Conservation (phyloP, 2,113 vertebrate species). For the Hippocampus guttulatus region DNA sequence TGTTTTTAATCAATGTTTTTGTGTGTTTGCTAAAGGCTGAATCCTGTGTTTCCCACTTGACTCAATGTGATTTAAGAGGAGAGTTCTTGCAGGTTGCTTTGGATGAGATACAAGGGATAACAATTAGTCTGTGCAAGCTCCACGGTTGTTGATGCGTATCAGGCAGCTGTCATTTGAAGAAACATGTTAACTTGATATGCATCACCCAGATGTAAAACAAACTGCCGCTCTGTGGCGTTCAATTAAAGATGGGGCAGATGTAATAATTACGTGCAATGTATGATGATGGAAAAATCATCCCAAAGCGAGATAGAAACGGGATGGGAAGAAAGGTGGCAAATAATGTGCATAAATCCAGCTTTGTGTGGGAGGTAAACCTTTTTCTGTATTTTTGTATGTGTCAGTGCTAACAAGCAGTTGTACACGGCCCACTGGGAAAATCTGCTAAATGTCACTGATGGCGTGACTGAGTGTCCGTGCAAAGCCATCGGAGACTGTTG, state of each 20-base stretch:
- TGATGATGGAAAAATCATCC: not conserved
- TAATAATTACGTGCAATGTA: slow-evolving; percentile 27
- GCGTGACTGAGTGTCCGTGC: slow-evolving; percentile 3
- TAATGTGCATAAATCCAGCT: slow-evolving; percentile 43
- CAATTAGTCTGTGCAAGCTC: slow-evolving; percentile 20
- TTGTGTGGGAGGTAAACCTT: slow-evolving; percentile 46
- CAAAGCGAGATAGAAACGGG: not conserved
- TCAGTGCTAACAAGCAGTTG: slow-evolving; percentile 18
- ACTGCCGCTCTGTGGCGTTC: slow-evolving; percentile 28
- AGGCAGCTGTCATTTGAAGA: slow-evolving; percentile 31
- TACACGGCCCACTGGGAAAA: slow-evolving; percentile 28
- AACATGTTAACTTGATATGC: slow-evolving; percentile 49
- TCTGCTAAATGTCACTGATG: slow-evolving; percentile 59
- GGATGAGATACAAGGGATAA: not conserved
- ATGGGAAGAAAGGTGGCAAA: slow-evolving; percentile 18
- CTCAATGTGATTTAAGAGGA: not conserved
- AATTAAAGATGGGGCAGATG: slow-evolving; percentile 59
- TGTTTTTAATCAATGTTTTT: not conserved
- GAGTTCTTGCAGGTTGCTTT: not conserved
- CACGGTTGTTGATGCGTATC: slow-evolving; percentile 30
- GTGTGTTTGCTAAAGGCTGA: not conserved
- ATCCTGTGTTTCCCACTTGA: not conserved
- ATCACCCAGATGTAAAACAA: slow-evolving; percentile 49
- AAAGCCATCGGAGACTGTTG: slow-evolving; percentile 18
- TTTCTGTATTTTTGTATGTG: slow-evolving; percentile 30